Percentiles rank a stretch among this genome's conserved stretches.
Conservation (phyloP, 2,888 invertebrate genomes). For the Troglohyphantes excavatus region DNA sequence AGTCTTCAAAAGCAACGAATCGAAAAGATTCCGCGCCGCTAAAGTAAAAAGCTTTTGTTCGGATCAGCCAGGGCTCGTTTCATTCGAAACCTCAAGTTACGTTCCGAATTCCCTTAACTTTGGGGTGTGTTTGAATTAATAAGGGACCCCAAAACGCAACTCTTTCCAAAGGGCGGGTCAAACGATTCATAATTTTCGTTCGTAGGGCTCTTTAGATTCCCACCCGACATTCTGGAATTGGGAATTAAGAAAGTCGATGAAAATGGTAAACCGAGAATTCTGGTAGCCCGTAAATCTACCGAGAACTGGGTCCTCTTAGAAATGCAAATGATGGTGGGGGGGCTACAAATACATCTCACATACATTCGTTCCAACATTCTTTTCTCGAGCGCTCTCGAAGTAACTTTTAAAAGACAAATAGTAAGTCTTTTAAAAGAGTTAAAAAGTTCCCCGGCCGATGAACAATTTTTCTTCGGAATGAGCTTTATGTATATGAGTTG, state of each 20-base stretch:
- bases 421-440: slow-evolving; percentile 4
- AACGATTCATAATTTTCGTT: slow-evolving; percentile 44
- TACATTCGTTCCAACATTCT: slow-evolving; percentile 17
- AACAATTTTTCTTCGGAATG: slow-evolving; percentile 5
- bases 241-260: slow-evolving; percentile 50
- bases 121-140: slow-evolving; percentile 19
- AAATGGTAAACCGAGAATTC: slow-evolving; percentile 23
- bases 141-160: slow-evolving; percentile 21
- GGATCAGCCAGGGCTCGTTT: not conserved
- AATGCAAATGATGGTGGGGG: slow-evolving; percentile 46
- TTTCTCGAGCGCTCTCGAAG: not conserved
- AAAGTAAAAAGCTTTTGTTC: not conserved
- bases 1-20: not conserved
- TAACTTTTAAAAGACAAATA: slow-evolving; percentile 32
- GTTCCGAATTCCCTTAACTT: slow-evolving; percentile 10
- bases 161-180: slow-evolving; percentile 16
- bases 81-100: slow-evolving; percentile 3
- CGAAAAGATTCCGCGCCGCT: not conserved
- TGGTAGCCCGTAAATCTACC: not conserved
- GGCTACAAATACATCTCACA: not conserved
- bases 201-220: slow-evolving; percentile 12
- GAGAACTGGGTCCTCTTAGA: slow-evolving; percentile 25
- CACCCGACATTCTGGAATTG: slow-evolving; percentile 40
- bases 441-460: not conserved
- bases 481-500: not conserved